Percentiles rank a stretch among this genome's conserved stretches.
Evolutionary conservation across 1,140 invertebrate genomes (phyloP).

Genomic region (Drosophila burlai): DNA sequence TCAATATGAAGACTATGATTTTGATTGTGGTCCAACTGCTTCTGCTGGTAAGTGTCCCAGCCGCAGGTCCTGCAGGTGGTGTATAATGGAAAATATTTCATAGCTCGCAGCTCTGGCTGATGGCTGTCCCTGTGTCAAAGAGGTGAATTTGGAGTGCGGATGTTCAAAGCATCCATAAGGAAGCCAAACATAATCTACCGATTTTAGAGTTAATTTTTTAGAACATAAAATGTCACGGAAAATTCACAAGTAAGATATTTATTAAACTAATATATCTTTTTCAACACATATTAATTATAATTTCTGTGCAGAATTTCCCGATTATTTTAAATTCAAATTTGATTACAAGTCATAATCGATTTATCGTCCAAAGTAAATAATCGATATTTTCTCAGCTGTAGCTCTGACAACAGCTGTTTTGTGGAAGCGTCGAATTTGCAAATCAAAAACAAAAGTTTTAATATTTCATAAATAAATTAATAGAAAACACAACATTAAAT

Average conservation of each 20-base stretch:
- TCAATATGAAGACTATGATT: constrained; percentile 11
- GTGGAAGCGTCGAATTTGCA: background rate
- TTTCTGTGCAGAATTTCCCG: background rate
- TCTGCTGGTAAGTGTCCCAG: constrained; percentile 4
- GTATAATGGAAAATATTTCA: too few species aligned
- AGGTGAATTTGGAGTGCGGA: constrained; percentile 13
- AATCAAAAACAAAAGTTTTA: constrained; percentile 3
- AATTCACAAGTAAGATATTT: background rate
- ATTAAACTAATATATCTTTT: background rate
- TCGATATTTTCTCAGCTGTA: background rate
- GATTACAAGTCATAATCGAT: background rate
- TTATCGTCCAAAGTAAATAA: background rate
- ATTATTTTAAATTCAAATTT: background rate
- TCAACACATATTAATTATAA: background rate
- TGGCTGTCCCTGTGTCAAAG: constrained; percentile 20
- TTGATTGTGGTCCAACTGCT: constrained; percentile 19
- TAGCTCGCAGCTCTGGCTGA: constrained; percentile 7
- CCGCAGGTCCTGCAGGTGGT: background rate
- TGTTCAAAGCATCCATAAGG: constrained; percentile 10
- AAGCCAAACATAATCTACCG: too few species aligned
- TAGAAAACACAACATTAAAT: background rate
- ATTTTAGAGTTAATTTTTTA: background rate
- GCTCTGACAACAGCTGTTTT: background rate
- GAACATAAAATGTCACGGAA: background rate
- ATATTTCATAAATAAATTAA: background rate